Conservation (phyloP, 2,888 invertebrate species). For the Dimorphilus gyrociliatus region DNA sequence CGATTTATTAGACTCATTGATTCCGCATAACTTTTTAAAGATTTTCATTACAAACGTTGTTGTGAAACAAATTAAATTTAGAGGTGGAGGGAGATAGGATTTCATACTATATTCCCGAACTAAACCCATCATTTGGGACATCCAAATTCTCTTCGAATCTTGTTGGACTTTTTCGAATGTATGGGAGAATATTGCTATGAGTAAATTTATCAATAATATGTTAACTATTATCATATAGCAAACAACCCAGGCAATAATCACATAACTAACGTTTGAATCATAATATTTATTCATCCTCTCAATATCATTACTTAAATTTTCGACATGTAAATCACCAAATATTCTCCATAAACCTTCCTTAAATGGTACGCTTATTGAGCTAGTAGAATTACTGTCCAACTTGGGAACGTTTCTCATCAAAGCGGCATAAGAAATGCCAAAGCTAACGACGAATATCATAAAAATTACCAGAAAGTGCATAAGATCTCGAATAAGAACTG, state of each 20-base stretch:
- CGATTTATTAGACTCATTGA: no score
- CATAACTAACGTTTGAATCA: no score
- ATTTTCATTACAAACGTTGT: no score
- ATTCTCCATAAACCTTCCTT: no score
- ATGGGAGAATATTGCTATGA: constrained; percentile 10
- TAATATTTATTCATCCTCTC: no score
- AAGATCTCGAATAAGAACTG: constrained; percentile 8
- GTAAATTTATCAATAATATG: constrained; percentile 9
- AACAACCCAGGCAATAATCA: no score
- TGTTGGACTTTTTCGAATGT: constrained; percentile 6
- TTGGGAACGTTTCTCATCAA: no score
- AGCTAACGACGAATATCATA: constrained; percentile 8
- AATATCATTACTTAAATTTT: no score
- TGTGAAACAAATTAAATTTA: constrained; percentile 7
- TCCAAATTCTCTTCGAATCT: constrained; percentile 7
- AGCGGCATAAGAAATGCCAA: constrained; percentile 9
- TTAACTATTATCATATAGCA: constrained; percentile 8
- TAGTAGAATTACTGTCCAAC: no score
- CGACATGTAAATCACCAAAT: no score
- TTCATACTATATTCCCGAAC: constrained; percentile 8
- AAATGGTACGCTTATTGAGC: no score
- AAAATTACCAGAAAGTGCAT: constrained; percentile 8
- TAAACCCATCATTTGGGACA: constrained; percentile 7
- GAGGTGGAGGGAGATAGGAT: constrained; percentile 8
- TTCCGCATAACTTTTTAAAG: no score